Evolutionary conservation across 2,113 vertebrate species (phyloP).

Genomic region (Coracopsis vasa): DNA sequence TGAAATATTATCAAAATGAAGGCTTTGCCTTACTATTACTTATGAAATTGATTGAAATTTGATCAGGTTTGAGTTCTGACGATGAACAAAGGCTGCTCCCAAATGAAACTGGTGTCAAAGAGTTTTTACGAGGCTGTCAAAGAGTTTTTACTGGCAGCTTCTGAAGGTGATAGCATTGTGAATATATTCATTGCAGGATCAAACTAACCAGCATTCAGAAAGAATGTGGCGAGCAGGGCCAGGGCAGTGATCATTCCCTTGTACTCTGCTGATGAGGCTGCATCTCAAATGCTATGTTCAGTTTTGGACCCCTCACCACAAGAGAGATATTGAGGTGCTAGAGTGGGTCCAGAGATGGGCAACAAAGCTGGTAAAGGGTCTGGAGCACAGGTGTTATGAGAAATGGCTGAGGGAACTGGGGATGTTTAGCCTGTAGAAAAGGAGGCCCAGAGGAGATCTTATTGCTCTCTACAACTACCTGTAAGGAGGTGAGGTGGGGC

Average conservation of each 20-base stretch:
- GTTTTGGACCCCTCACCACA: background rate
- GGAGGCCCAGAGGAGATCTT: background rate
- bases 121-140: background rate
- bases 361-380: background rate
- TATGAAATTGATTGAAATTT: background rate
- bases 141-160: background rate
- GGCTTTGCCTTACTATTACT: background rate
- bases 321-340: background rate
- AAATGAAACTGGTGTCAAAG: background rate
- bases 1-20: background rate
- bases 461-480: background rate
- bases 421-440: background rate
- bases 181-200: background rate
- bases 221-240: background rate
- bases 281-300: background rate
- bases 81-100: background rate
- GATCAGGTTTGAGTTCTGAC: background rate
- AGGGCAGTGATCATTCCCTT: background rate
- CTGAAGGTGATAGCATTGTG: background rate
- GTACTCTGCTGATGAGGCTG: background rate
- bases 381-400: background rate
- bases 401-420: background rate
- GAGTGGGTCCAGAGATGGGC: background rate
- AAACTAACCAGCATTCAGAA: background rate
- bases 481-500: background rate